phyloP scores from a whole-genome alignment of 1,140 invertebrate species.

The Zaprionus capensis region DNA sequence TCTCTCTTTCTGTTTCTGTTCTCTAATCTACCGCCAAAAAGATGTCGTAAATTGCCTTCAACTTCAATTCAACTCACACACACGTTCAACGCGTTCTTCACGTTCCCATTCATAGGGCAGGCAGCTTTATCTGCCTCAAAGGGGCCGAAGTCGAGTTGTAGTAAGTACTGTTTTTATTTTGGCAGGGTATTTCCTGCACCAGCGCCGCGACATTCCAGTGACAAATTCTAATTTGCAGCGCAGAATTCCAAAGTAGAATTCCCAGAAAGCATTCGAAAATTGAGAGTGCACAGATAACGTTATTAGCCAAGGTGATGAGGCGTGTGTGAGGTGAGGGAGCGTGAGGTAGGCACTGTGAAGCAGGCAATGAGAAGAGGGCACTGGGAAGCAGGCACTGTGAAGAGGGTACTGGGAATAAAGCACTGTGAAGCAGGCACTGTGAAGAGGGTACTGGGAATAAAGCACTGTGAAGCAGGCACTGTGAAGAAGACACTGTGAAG shows the following conservation, averaged over 20 bases:
- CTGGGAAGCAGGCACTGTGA: no score
- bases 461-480: no score
- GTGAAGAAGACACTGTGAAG: no score
- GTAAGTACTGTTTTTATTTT: not conserved
- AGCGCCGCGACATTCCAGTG: slow-evolving; percentile 29
- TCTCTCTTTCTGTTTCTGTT: not conserved
- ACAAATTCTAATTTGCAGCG: slow-evolving; percentile 50
- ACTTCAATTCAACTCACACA: slow-evolving; percentile 11
- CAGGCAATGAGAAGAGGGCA: no score
- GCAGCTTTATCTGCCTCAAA: not conserved
- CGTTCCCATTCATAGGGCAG: slow-evolving; percentile 20
- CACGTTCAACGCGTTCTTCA: not conserved
- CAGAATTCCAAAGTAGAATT: slow-evolving; percentile 21
- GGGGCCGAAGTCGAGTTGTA: slow-evolving; percentile 3
- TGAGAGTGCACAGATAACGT: slow-evolving; percentile 50
- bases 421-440: no score
- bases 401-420: no score
- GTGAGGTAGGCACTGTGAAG: not conserved
- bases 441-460: not conserved
- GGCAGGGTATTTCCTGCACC: slow-evolving; percentile 21
- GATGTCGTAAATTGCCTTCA: not conserved
- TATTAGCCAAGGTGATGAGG: slow-evolving; percentile 26
- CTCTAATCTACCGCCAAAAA: slow-evolving; percentile 1
- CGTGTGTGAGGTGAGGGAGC: not conserved
- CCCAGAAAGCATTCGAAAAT: slow-evolving; percentile 34